Conservation (phyloP, 1,140 invertebrate genomes). For the Homarus americanus region DNA sequence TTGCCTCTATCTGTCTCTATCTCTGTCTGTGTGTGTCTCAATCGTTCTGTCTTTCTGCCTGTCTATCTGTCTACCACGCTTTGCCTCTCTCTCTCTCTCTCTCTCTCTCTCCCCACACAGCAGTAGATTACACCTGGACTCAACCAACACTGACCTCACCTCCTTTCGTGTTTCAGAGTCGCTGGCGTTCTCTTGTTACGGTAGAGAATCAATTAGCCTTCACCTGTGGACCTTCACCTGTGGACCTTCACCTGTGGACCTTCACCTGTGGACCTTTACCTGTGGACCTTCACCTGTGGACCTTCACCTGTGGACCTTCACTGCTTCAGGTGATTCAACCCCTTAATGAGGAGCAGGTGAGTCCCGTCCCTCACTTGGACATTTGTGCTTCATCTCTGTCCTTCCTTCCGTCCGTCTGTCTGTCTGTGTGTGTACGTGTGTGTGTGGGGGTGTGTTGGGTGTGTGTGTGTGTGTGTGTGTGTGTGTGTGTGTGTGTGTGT, state of each 20-base stretch:
- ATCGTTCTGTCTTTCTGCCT: neutral
- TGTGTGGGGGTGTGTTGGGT: neutral
- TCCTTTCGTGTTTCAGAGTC: too few species aligned
- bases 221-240: neutral
- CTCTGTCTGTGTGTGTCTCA: neutral
- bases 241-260: too few species aligned
- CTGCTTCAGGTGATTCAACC: neutral
- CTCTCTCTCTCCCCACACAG: neutral
- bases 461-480: neutral
- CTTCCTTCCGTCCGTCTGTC: neutral
- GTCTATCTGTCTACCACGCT: slow-evolving; percentile 14
- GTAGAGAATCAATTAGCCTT: neutral
- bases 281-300: too few species aligned
- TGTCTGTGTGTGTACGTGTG: neutral
- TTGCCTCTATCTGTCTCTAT: neutral
- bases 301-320: too few species aligned
- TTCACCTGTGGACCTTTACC: too few species aligned
- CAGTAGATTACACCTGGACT: too few species aligned
- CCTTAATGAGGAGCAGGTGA: neutral
- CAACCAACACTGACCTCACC: too few species aligned
- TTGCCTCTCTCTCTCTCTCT: slow-evolving; percentile 23
- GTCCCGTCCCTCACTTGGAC: neutral
- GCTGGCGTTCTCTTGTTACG: neutral
- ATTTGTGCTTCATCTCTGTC: neutral
- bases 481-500: neutral